These are phyloP conservation scores for Bufo bufo DNA, from an alignment of 2,113 vertebrate genomes.

Conservation along the genomic window DNA sequence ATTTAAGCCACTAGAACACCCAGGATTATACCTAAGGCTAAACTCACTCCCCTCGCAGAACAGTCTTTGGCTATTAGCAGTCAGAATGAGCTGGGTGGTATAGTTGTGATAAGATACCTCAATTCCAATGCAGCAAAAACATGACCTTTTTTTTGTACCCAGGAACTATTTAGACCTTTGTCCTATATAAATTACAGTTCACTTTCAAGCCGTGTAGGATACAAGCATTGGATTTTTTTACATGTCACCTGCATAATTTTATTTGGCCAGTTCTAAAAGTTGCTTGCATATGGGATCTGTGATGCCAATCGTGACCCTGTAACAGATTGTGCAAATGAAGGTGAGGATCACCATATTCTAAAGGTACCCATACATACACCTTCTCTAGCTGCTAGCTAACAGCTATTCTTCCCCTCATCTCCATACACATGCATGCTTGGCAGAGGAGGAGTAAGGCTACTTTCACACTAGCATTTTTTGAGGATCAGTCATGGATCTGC, in stretches of 20 bases:
- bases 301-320: no score
- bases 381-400: no score
- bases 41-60: slow-evolving; percentile 64
- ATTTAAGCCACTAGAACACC: slow-evolving; percentile 77
- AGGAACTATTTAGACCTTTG: neutral
- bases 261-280: neutral
- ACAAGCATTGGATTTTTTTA: neutral
- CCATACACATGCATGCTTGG: no score
- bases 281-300: no score
- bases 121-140: slow-evolving; percentile 56
- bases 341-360: no score
- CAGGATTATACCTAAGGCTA: slow-evolving; percentile 73
- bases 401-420: no score
- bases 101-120: slow-evolving; percentile 58
- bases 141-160: neutral
- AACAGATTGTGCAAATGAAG: no score
- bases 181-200: neutral
- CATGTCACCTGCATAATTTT: neutral
- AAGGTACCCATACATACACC: no score
- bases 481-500: no score
- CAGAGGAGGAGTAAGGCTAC: no score
- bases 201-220: no score
- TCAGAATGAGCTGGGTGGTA: slow-evolving; percentile 67
- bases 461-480: no score
- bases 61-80: slow-evolving; percentile 63